A percentile compares a stretch with the other conserved stretches of the same genome.
Conservation (phyloP, 2,888 invertebrate genomes). For the Keiferia lycopersicella region DNA sequence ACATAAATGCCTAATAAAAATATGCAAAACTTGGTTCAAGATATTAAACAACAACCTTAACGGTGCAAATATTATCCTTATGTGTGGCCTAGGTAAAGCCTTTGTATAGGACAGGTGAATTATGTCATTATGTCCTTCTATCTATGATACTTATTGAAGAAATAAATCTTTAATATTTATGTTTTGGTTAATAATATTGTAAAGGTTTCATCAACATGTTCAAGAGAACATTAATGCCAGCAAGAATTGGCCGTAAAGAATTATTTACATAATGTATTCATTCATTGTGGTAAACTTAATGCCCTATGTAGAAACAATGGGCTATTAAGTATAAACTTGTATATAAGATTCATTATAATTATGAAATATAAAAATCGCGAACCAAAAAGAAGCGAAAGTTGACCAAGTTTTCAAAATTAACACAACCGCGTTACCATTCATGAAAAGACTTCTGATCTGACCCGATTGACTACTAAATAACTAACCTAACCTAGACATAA, state of each 20-base stretch:
- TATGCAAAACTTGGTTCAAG: not conserved
- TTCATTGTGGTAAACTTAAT: slow-evolving; percentile 22
- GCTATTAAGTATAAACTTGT: slow-evolving; percentile 12
- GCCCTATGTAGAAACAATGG: slow-evolving; percentile 23
- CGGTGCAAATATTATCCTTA: not conserved
- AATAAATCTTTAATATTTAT: not conserved
- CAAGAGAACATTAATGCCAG: not conserved
- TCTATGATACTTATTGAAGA: slow-evolving; percentile 6
- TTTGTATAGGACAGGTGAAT: not conserved
- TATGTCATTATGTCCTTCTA: not conserved
- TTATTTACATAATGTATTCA: slow-evolving; percentile 25
- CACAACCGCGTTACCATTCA: slow-evolving; percentile 33
- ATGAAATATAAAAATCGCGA: not conserved
- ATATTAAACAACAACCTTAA: slow-evolving; percentile 2
- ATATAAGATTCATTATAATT: not conserved
- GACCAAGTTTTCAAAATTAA: slow-evolving; percentile 33
- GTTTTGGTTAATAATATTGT: slow-evolving; percentile 6
- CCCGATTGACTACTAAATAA: slow-evolving; percentile 34
- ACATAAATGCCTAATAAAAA: not conserved
- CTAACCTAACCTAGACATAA: slow-evolving; percentile 48
- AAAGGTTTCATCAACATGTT: not conserved
- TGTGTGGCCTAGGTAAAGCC: not conserved
- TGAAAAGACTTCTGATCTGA: slow-evolving; percentile 30
- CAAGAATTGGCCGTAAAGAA: slow-evolving; percentile 13
- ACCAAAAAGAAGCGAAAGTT: slow-evolving; percentile 36